Base-by-base conservation (phyloP, 2,797 vertebrate species). In the Enteromius anoplus region DNA sequence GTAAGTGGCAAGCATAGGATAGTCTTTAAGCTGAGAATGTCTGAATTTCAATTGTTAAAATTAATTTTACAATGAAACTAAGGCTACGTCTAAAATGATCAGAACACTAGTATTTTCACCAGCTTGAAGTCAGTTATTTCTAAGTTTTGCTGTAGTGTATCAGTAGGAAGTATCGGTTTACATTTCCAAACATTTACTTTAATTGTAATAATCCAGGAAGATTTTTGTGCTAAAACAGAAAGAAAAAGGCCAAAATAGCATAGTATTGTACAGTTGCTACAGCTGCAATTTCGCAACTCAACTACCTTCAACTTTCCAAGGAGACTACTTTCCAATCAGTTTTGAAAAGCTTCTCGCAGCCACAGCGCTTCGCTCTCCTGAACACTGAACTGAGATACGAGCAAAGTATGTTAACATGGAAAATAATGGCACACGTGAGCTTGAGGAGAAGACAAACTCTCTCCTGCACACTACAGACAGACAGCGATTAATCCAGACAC, bases 401-500 rank as follows among this genome's bases (percentile, higher is more conserved):
- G 17, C 26, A 34, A 51, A n/a, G 29, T 21, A 7, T 53, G 11
- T 34, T 51, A 53, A 53, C 71, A 73, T 53, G 47, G 71, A 53
- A 72, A 73, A 34, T 53, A 14, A 8, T 7, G 47, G 3, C 10
- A n/a, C 69, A 2, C 69, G 9, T 71, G 45, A 45, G 23, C 23
- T 47, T 26, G 23, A 71, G 15, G 47, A 51, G 26, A 73, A 51
- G 34, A 29, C 83, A 86, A 42, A 81, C 77, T 80, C 78, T 84
- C 80, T 83, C 34, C 75, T 42, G 60, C 86, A 84, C 84, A 86
- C 79, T 66, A 84, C 71, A 86, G 85, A 84, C 81, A 86, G 47
- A 75, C 91, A 89, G 90, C 89, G 92, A 93, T 91, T 92, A 90
- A 92, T 92, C 91, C 93, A 94, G 93, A 93, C 92, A 92, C 91